Percentiles rank a stretch among this genome's conserved stretches.
These are phyloP conservation scores for Perccottus glenii DNA, from an alignment of 2,113 vertebrate genomes.

Conservation along the genomic window DNA sequence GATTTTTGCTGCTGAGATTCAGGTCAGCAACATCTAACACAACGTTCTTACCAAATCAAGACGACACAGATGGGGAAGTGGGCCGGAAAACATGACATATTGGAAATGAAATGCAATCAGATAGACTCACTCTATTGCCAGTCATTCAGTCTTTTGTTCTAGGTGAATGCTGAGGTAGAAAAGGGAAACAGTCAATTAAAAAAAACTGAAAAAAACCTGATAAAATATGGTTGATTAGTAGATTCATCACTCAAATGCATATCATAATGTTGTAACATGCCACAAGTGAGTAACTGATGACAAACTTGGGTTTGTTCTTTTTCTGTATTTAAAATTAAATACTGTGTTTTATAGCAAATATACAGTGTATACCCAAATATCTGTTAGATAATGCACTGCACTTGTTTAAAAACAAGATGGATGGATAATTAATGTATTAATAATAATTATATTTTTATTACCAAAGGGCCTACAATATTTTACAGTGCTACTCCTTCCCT, in stretches of 20 bases:
- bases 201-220: background rate
- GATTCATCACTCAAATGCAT: too few relatives aligned
- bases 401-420: too few relatives aligned
- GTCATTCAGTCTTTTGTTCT: conserved; percentile 9
- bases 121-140: conserved; percentile 13
- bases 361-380: too few relatives aligned
- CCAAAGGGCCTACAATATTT: background rate
- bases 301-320: too few relatives aligned
- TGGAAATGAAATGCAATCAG: conserved; percentile 17
- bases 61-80: conserved; percentile 25
- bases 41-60: conserved; percentile 24
- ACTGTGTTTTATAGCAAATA: too few relatives aligned
- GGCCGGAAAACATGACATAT: conserved; percentile 17
- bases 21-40: conserved; percentile 57
- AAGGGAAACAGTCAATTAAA: conserved; percentile 4
- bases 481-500: background rate
- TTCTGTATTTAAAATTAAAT: too few relatives aligned
- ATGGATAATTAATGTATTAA: too few relatives aligned
- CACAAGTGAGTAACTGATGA: too few relatives aligned
- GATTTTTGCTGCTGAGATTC: conserved; percentile 59
- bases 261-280: too few relatives aligned
- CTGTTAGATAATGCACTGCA: too few relatives aligned
- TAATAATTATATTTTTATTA: too few relatives aligned
- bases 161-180: conserved; percentile 10
- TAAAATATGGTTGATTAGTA: too few relatives aligned